These are phyloP conservation scores for Pyrrhia umbra DNA, from an alignment of 2,888 invertebrate species.

Conservation along the genomic window DNA sequence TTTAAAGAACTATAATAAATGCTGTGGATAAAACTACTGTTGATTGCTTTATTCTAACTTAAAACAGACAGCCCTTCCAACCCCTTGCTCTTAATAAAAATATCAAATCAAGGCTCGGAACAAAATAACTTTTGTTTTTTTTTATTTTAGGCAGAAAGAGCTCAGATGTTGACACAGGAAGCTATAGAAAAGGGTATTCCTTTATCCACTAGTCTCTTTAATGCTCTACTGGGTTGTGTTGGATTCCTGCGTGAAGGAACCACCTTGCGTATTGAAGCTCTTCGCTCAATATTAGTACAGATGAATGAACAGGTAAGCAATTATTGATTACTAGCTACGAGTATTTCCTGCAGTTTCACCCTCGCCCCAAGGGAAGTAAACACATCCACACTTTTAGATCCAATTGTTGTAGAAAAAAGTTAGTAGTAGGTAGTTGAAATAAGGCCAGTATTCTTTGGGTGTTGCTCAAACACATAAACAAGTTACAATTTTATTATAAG, in stretches of 20 bases:
- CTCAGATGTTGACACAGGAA: conserved; percentile 91
- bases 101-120: too few relatives aligned
- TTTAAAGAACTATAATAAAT: too few relatives aligned
- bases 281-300: conserved; percentile 90
- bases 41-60: too few relatives aligned
- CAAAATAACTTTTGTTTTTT: too few relatives aligned
- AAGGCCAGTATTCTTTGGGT: not conserved
- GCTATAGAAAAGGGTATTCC: conserved; percentile 91
- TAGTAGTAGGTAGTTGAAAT: not conserved
- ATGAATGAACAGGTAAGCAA: conserved; percentile 90
- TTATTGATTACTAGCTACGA: too few relatives aligned
- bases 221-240: conserved; percentile 91
- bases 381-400: conserved; percentile 3
- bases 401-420: too few relatives aligned
- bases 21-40: too few relatives aligned
- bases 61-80: too few relatives aligned
- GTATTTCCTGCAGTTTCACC: too few relatives aligned
- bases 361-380: too few relatives aligned
- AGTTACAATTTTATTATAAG: not conserved
- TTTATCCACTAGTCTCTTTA: conserved; percentile 92
- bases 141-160: conserved; percentile 90
- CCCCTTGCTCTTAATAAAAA: too few relatives aligned
- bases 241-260: conserved; percentile 92
- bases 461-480: not conserved
- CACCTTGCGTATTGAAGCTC: conserved; percentile 91